These are phyloP conservation scores for Tetheella fluctuosa DNA, from an alignment of 2,888 invertebrate species.

Conservation along the genomic window DNA sequence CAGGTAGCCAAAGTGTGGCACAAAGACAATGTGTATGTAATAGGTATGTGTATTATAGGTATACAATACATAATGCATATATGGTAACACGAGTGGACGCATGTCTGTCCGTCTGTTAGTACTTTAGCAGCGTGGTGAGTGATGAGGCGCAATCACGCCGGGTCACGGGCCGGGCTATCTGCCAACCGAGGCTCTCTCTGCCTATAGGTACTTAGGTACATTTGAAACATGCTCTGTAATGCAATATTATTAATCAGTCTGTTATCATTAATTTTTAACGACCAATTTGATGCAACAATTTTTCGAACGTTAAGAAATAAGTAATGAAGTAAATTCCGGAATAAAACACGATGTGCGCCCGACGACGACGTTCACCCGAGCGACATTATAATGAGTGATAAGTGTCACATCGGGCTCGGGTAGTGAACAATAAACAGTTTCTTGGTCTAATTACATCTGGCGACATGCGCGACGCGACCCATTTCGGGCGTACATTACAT, in stretches of 20 bases:
- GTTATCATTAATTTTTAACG: not conserved
- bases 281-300: not conserved
- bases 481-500: slow-evolving; percentile 32
- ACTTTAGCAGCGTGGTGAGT: not conserved
- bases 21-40: slow-evolving; percentile 2
- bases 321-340: not conserved
- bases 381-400: not conserved
- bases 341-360: not conserved
- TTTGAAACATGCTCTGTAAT: not conserved
- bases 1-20: not conserved
- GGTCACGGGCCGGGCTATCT: not conserved
- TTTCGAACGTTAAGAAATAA: not conserved
- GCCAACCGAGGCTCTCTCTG: not conserved
- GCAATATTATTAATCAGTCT: not conserved
- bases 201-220: too few relatives aligned
- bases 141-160: not conserved
- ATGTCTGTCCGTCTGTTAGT: not conserved
- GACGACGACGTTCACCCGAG: not conserved
- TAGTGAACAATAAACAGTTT: slow-evolving; percentile 50
- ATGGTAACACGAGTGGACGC: not conserved
- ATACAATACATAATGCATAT: not conserved
- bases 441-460: slow-evolving; percentile 61
- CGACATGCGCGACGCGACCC: slow-evolving; percentile 60
- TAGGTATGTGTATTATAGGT: too few relatives aligned
- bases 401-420: slow-evolving; percentile 6